Evolutionary conservation across 2,888 invertebrate genomes (phyloP), one percentile per base, ranked within the genome.

Genomic region (Branchellion lobata): DNA sequence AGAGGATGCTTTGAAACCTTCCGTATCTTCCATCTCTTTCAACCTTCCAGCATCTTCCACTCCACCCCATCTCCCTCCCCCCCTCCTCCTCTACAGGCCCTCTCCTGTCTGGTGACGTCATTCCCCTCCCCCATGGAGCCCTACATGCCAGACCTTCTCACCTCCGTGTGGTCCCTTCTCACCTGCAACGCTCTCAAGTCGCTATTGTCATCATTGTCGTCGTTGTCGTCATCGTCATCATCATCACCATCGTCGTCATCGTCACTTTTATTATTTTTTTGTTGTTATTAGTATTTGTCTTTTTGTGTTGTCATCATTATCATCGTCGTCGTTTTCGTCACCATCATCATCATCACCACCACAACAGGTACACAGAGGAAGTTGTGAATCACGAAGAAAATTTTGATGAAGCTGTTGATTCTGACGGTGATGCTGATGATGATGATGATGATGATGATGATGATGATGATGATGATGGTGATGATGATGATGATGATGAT

Each of bases 111-210:
- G 72, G 90, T 92, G 65, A 90, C 89, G 65, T 90, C 90, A 83
- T 90, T 91, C 85, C 91, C 92, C 0, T 91, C 90, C 84, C 89
- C 90, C 82, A 90, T 92, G 85, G 86, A 89, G 2, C 89, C 89
- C 27, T 91, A 90, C 85, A 88, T 92, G 84, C 89, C 90, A 18
- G 89, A 90, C 83, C 90, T 92, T 81, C 86, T 92, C 72, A 90
- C 90, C 1, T 90, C 91, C 0, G 90, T 92, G 31, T 92, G 92
- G 92, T 90, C 89, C 82, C 90, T 91, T 57, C 89, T 92, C n/a
- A 91, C 91, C 36, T 90, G 91, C 83, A 91, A 91, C 83, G 91
- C 92, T 0, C 90, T 91, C 83, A 88, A 90, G 83, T 88, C 40
- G 14, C 14, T 40, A 40, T 40, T 14, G 40, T 14, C 14, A 40